Base-by-base conservation (phyloP, 2,797 vertebrate genomes). In the Podarcis lilfordi region DNA sequence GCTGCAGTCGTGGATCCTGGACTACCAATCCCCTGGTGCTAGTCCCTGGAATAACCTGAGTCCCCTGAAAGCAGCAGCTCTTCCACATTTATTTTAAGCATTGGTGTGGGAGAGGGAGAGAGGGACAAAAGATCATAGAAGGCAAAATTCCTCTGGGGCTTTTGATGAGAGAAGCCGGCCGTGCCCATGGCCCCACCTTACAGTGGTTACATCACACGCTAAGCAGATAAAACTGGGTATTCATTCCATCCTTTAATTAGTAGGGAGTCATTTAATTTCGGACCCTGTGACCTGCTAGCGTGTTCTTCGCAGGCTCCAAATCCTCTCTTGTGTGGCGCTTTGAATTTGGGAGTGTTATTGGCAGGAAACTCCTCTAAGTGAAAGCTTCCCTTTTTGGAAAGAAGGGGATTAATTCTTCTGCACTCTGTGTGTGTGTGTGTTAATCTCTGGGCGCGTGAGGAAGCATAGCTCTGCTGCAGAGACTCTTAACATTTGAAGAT, bases 261-360 rank as follows among this genome's bases (percentile, higher is more conserved):
- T 0, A 0, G 32, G 87, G 85, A 8, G 55, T 55, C 0, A 1
- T 0, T 59, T n/a, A 0, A 0, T 2, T 3, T 61, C 27, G 2
- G 11, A 71, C 29, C 86, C 50, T 29, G 43, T 69, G 50, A 61
- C 37, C 76, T 2, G 0, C 61, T 0, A 23, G 4, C 64, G 0
- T 9, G 1, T 29, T 27, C 32, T 69, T 66, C 2, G 45, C 0
- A 0, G 50, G 21, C n/a, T 1, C 13, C 25, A 2, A 69, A 13
- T 2, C 0, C 23, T 61, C 77, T 40, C 50, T 45, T 21, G 82
- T n/a, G 32, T 0, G 6, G 43, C 66, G 21, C 66, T 9, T 64
- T 0, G 0, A 0, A 0, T 17, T 55, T 45, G 76, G 17, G n/a
- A 43, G 0, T 19, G 13, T 61, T 61, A 1, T 8, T 1, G 68